These are phyloP conservation scores for Plectropomus leopardus DNA, from an alignment of 2,113 vertebrate species.

Conservation along the genomic window DNA sequence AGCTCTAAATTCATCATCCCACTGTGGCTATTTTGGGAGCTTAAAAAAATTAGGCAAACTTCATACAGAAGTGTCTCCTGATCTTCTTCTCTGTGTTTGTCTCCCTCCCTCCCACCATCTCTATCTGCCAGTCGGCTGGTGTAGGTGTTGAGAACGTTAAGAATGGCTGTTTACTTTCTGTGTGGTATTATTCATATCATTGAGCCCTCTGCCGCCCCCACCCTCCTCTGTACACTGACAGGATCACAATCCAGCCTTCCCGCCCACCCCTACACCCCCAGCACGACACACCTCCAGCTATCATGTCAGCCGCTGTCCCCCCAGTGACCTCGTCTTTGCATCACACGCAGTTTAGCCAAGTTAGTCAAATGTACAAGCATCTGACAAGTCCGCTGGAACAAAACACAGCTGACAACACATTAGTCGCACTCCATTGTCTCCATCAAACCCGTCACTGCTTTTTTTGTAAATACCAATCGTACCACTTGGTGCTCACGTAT, in stretches of 20 bases:
- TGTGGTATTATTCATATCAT: constrained; percentile 75
- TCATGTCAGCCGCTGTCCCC: constrained; percentile 77
- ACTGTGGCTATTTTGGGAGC: constrained; percentile 69
- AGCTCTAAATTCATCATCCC: constrained; percentile 65
- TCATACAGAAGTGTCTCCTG: constrained; percentile 49
- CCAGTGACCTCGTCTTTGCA: constrained; percentile 71
- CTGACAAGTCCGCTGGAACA: constrained; percentile 51
- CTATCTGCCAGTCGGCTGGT: constrained; percentile 63
- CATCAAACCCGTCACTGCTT: constrained; percentile 7
- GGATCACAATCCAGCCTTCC: constrained; percentile 55
- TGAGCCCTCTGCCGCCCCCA: constrained; percentile 27
- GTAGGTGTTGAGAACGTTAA: constrained; percentile 72
- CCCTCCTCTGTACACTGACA: constrained; percentile 43
- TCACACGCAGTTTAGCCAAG: constrained; percentile 54
- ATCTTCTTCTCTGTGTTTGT: constrained; percentile 34
- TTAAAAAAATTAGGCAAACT: constrained; percentile 65
- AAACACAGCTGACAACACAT: constrained; percentile 41
- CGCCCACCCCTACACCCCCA: constrained; percentile 32
- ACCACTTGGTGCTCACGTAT: neutral
- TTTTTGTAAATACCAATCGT: constrained; percentile 5
- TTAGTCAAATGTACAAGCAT: constrained; percentile 48
- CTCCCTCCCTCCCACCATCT: constrained; percentile 25
- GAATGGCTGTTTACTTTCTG: constrained; percentile 74
- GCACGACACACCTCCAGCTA: constrained; percentile 57
- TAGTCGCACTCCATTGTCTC: constrained; percentile 46